Evolutionary conservation across 2,888 invertebrate genomes (phyloP), one percentile per base, ranked within the genome.

Genomic region (Eucera pruinosa): DNA sequence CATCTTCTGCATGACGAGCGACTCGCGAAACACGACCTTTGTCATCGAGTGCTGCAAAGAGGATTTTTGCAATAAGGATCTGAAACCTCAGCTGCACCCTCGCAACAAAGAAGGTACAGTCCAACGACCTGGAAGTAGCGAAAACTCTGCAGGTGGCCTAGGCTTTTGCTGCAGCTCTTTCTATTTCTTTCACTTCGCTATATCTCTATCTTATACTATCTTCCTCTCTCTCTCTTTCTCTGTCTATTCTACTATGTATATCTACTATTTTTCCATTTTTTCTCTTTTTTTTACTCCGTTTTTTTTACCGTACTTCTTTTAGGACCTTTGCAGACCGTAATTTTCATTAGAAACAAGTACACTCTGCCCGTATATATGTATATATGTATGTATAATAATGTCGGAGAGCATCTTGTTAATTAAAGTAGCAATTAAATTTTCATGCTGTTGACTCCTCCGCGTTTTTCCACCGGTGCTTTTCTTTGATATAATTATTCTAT

Each of bases 21-120:
- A 94, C 93, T 94, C 94, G 93, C 94, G 94, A 93, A 96, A 96
- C 94, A 95, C 95, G 91, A 95, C 95, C 89, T 95, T 96, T 94
- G 95, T 95, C 94, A 95, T 96, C 94, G 94, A 95, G 92, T 97
- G 97, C 95, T 97, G 97, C 95, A 95, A 95, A 93, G 94, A 95
- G 94, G 94, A 94, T 94, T 95, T 95, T 95, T 96, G 96, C 95
- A 96, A 96, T 94, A 94, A 93, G 90, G 93, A 94, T 90, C 94
- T 96, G 93, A 94, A 93, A 92, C 95, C 96, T 92, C 94, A 94
- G 92, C 94, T 96, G 92, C 94, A 94, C 92, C 94, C 94, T 93
- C 89, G 89, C 89, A 93, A 94, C 89, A 93, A 94, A 92, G 93
- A 94, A 95, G 96, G 96, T 96, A 96, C 85, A 88, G 90, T 91